Base-by-base conservation (phyloP, 2,888 invertebrate species). In the Clusia tigrina region DNA sequence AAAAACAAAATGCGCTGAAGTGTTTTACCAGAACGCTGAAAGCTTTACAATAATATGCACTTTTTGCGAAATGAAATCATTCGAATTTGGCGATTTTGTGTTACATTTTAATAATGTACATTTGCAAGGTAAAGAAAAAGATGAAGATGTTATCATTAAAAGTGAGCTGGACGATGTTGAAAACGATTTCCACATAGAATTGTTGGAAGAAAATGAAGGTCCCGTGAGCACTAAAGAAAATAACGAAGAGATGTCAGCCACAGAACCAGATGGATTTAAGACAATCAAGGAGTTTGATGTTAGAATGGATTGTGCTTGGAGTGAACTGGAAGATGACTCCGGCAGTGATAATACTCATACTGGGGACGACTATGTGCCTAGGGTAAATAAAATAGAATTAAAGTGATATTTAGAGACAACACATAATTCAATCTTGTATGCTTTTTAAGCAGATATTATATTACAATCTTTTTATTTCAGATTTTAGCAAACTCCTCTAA, bases 21-120 rank as follows among this genome's bases (percentile, higher is more conserved):
- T 71, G 9, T 52, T 66, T 63, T 70, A 68, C 20, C 66, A 70
- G 61, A 64, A 62, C 23, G 65, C 67, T 46, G 58, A 61, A 1
- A 32, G 58, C 20, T 71, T 71, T 48, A 54, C 64, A 2, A 71
- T 71, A 52, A 38, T 69, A 22, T 71, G 71, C 42, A 66, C 65
- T 1, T 20, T 2, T 15, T 48, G 48, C 48, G 60, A 66, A 55
- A 63, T 70, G 42, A 71, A 71, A 64, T 52, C 64, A 2, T 71
- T 70, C 25, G 66, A 67, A 9, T 71, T 66, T 58, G 58, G 64
- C 0, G 71, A 71, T 20, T 71, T 69, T 52, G 46, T 67, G 24
- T 6, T 61, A 38, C 71, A 71, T 37, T 66, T 70, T 22, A 60
- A 62, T n/a, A 70, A 70, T 64, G 67, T 67, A 3, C 71, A 71